Percentiles rank a stretch among this genome's conserved stretches.
These are phyloP conservation scores for Crypturellus tataupa DNA, from an alignment of 2,797 vertebrate genomes.

Conservation along the genomic window DNA sequence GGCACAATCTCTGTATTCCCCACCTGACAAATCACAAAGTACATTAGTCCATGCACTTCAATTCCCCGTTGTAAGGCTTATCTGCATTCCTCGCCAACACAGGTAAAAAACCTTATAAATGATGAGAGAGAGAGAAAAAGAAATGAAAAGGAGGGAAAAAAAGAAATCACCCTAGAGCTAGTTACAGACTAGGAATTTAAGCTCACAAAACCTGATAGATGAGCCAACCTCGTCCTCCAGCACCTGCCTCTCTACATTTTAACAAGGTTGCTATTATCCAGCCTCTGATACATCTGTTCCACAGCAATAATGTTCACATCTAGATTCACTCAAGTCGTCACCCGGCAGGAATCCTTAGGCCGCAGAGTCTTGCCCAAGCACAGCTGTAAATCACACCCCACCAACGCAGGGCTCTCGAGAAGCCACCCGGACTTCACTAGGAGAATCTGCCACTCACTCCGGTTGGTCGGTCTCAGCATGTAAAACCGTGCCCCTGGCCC, in stretches of 20 bases:
- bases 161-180: not conserved
- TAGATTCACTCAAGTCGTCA: not conserved
- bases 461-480: not conserved
- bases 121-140: not conserved
- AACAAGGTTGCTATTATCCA: not conserved
- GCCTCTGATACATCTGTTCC: not conserved
- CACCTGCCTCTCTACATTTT: not conserved
- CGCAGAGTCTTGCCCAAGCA: not conserved
- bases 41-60: not conserved
- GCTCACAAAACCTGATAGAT: not conserved
- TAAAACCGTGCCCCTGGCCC: not conserved
- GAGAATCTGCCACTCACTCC: not conserved
- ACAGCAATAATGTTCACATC: not conserved
- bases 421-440: not conserved
- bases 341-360: not conserved
- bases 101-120: not conserved
- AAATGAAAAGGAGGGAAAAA: no score
- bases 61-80: not conserved
- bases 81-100: not conserved
- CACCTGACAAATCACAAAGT: not conserved
- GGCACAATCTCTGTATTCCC: not conserved
- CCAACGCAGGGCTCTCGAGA: fast-evolving
- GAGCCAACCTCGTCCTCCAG: not conserved
- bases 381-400: not conserved
- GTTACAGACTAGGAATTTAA: not conserved